phyloP scores from a whole-genome alignment of 2,113 vertebrate species.

The Cranoglanis bouderius region DNA sequence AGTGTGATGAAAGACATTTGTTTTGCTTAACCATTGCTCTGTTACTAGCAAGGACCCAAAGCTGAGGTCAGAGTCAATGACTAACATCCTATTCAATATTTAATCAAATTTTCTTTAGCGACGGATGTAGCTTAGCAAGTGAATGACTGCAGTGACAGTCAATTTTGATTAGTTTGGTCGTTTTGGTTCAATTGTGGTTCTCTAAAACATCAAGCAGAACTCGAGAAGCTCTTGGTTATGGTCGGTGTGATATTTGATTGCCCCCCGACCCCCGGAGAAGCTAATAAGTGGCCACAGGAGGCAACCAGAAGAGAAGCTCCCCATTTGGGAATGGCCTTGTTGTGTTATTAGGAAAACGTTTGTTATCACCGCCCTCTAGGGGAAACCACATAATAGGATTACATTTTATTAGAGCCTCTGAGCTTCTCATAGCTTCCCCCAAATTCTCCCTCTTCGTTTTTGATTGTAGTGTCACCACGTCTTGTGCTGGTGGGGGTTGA shows the following conservation, averaged over 20 bases:
- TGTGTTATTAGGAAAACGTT: constrained; percentile 80
- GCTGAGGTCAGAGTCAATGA: constrained; percentile 19
- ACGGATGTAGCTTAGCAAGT: background rate
- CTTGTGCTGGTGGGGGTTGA: constrained; percentile 31
- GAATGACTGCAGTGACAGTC: background rate
- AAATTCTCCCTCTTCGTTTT: constrained; percentile 66
- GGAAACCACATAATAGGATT: constrained; percentile 80
- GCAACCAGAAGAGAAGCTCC: constrained; percentile 73
- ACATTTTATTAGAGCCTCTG: constrained; percentile 81
- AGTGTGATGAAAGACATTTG: constrained; percentile 80
- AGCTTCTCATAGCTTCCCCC: constrained; percentile 69
- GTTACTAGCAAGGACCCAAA: constrained; percentile 47
- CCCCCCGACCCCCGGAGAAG: constrained; percentile 59
- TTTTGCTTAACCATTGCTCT: constrained; percentile 78
- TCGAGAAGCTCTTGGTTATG: constrained; percentile 12
- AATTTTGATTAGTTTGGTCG: constrained; percentile 6
- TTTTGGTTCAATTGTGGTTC: background rate
- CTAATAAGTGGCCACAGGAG: constrained; percentile 69
- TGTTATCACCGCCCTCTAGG: constrained; percentile 82
- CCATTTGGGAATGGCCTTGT: constrained; percentile 74
- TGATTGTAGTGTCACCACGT: constrained; percentile 55
- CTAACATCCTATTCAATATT: background rate
- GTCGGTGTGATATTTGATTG: constrained; percentile 8
- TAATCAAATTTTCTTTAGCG: constrained; percentile 11
- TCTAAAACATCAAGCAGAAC: background rate